phyloP scores from a whole-genome alignment of 35 echinoderm and acorn worm genomes.

The Apostichopus japonicus region DNA sequence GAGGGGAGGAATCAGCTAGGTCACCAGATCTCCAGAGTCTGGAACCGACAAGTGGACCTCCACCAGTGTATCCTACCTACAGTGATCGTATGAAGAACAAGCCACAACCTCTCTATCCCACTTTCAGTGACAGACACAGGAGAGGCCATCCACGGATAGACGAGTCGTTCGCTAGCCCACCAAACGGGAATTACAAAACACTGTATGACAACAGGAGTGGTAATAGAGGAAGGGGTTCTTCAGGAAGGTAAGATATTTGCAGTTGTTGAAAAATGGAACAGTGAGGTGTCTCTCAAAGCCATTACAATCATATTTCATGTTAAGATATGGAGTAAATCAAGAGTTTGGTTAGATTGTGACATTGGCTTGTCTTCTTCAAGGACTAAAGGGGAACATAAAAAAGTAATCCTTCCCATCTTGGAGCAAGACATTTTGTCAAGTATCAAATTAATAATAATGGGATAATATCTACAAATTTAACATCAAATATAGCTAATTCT shows the following conservation, averaged over 20 bases:
- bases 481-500: too few relatives aligned
- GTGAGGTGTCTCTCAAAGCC: too few relatives aligned
- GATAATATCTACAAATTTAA: too few relatives aligned
- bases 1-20: conserved; percentile 27
- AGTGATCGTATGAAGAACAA: conserved; percentile 62
- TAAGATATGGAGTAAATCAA: too few relatives aligned
- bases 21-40: not conserved
- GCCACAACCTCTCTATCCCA: conserved; percentile 84
- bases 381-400: too few relatives aligned
- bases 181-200: conserved; percentile 78
- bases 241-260: conserved; percentile 75
- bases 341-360: too few relatives aligned
- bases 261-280: too few relatives aligned
- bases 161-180: conserved; percentile 48
- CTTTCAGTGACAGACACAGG: conserved; percentile 93
- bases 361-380: too few relatives aligned
- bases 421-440: too few relatives aligned
- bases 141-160: conserved; percentile 58
- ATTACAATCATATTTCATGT: too few relatives aligned
- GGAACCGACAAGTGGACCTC: conserved; percentile 34
- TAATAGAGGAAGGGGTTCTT: conserved; percentile 69
- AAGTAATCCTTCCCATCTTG: too few relatives aligned
- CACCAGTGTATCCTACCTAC: conserved; percentile 59
- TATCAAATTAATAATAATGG: too few relatives aligned
- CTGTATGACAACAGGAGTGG: conserved; percentile 85